Evolutionary conservation across 1,140 invertebrate genomes (phyloP).

Genomic region (Bombus superbus): DNA sequence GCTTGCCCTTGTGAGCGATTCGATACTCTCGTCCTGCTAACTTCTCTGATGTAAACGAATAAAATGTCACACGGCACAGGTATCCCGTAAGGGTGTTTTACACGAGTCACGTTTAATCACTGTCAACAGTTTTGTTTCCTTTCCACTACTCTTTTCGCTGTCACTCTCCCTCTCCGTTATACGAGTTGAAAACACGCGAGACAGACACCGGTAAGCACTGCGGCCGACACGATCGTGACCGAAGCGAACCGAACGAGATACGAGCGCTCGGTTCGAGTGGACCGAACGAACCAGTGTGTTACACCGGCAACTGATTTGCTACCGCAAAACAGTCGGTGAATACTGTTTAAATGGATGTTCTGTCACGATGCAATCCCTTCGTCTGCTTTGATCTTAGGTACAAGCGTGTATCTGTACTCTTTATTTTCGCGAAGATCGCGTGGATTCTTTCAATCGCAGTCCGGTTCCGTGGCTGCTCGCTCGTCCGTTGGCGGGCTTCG

Average conservation of each 20-base stretch:
- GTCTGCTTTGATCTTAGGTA: neutral
- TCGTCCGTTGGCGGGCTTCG: conserved; percentile 82
- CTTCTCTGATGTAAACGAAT: neutral
- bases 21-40: conserved; percentile 2
- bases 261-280: conserved; percentile 52
- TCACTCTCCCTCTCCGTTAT: conserved; percentile 19
- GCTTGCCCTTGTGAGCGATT: neutral
- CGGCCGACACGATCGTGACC: conserved; percentile 57
- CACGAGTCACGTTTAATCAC: conserved; percentile 57
- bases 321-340: conserved; percentile 30
- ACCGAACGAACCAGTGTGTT: conserved; percentile 25
- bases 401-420: conserved; percentile 22
- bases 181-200: conserved; percentile 47
- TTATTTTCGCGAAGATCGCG: conserved; percentile 64
- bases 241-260: conserved; percentile 53
- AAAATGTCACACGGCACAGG: conserved; percentile 17
- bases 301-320: conserved; percentile 17
- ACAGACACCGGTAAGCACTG: conserved; percentile 48
- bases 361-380: conserved; percentile 29
- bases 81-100: conserved; percentile 19
- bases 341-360: neutral
- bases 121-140: conserved; percentile 40
- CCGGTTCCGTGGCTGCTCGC: conserved; percentile 78
- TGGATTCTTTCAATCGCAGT: conserved; percentile 69
- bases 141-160: conserved; percentile 22